These are phyloP conservation scores for Lethrus apterus DNA, from an alignment of 1,140 invertebrate genomes.

Conservation along the genomic window DNA sequence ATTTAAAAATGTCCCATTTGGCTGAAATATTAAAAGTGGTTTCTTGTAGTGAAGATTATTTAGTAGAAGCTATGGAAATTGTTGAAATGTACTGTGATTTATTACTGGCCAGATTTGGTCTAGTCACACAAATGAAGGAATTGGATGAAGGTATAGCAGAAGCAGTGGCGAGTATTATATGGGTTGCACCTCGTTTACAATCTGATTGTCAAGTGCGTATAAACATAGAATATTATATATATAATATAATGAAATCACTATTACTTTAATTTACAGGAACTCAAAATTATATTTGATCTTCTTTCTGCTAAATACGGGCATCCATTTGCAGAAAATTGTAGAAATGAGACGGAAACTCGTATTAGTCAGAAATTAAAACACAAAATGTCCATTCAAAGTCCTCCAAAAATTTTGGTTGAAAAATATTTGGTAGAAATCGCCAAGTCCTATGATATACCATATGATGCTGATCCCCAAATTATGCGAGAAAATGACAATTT, in stretches of 20 bases:
- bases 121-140: constrained; percentile 96
- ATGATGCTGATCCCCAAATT: constrained; percentile 86
- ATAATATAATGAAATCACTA: neutral
- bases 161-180: constrained; percentile 92
- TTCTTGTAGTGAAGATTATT: constrained; percentile 82
- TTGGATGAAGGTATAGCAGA: constrained; percentile 93
- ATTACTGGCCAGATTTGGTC: constrained; percentile 91
- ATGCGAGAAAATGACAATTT: constrained; percentile 80
- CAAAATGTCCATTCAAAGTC: constrained; percentile 92
- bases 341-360: constrained; percentile 67
- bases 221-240: too few relatives aligned
- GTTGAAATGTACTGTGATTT: constrained; percentile 99
- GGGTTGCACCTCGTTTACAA: constrained; percentile 87
- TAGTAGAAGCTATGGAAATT: constrained; percentile 98
- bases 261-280: constrained; percentile 49
- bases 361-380: constrained; percentile 94
- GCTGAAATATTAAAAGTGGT: constrained; percentile 1
- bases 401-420: constrained; percentile 92
- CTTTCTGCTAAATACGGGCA: constrained; percentile 91
- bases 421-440: constrained; percentile 95
- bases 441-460: constrained; percentile 86
- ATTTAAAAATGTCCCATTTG: neutral
- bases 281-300: constrained; percentile 89
- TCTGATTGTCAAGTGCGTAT: constrained; percentile 60
- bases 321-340: constrained; percentile 80